Evolutionary conservation across 2,888 invertebrate genomes (phyloP).

Genomic region (Aelia acuminata): DNA sequence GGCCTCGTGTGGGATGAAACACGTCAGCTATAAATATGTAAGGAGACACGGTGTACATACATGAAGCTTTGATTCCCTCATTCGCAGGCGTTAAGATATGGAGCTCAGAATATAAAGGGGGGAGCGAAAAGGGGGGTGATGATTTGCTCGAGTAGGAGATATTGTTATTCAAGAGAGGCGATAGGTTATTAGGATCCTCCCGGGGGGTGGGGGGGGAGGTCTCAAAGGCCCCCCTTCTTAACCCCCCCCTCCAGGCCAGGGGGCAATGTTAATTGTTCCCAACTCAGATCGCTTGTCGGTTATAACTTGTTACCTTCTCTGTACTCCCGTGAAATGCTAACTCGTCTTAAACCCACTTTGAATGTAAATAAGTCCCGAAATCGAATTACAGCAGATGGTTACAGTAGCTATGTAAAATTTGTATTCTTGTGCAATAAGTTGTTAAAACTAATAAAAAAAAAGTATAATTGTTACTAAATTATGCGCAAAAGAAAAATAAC

Average conservation of each 20-base stretch:
- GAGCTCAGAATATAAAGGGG: not conserved
- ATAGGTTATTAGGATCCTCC: conserved; percentile 2
- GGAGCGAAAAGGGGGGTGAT: not conserved
- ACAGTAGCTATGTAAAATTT: not conserved
- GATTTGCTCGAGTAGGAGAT: not conserved
- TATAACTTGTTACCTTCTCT: conserved; percentile 1
- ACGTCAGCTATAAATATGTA: not conserved
- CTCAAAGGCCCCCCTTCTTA: not conserved
- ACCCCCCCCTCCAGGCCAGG: not conserved
- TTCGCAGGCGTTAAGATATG: not conserved
- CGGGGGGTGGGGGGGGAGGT: not conserved
- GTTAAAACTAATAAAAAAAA: not conserved
- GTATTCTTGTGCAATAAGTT: not conserved
- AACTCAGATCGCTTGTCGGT: conserved; percentile 3
- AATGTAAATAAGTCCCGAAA: not conserved
- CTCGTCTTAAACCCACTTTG: conserved; percentile 4
- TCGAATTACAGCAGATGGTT: not conserved
- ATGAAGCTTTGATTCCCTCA: not conserved
- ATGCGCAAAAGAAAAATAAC: too few species aligned
- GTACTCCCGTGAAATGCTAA: not conserved
- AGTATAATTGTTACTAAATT: too few species aligned
- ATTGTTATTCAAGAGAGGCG: not conserved
- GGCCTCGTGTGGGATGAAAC: not conserved
- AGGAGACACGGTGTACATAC: not conserved
- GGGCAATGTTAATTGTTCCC: conserved; percentile 16